Base-by-base conservation (phyloP, 2,113 vertebrate species). In the Pomatorhinus ruficollis region DNA sequence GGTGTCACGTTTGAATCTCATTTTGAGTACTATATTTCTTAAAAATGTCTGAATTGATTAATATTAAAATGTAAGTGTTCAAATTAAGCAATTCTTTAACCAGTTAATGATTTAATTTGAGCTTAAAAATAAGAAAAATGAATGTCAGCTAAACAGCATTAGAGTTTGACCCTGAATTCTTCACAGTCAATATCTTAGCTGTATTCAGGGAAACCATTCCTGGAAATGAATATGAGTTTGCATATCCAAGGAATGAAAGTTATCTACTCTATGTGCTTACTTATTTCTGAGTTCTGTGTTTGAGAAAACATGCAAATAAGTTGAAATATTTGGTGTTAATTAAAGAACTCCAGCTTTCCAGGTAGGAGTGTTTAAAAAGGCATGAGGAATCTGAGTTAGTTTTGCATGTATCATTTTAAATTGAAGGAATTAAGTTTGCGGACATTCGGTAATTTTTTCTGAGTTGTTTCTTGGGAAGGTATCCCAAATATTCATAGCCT, bases 1-100 rank as follows among this genome's bases (percentile, higher is more conserved):
- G 54, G 44, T 95, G 81, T 82, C 83, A 72, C 59, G 14, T 81
- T 92, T 92, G 52, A 94, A 91, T 88, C 61, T 85, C 63, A 79
- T 95, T 92, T 90, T 85, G 44, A 74, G 61, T 66, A 63, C 40
- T 89, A 15, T 77, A 97, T 87, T 96, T 95, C 77, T 94, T 91
- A 22, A 80, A 96, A 95, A 88, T 82, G 3, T 47, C 68, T 72
- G 33, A 50, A 81, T 79, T 79, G 11, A 84, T 93, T 83, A 79
- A 80, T 96, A 90, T 79, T 89, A 87, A 96, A 91, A 69, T 64
- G 12, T 75, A 89, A 84, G 57, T 74, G 52, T 92, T 96, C 6
- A 11, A 91, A 90, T 91, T 59, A 83, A 95, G 76, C 50, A 94
- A 90, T 91, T 87, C 93, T 90, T 94, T 97, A 84, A 84, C 80